Conservation (phyloP, 2,888 invertebrate genomes). For the Craniophora ligustri region DNA sequence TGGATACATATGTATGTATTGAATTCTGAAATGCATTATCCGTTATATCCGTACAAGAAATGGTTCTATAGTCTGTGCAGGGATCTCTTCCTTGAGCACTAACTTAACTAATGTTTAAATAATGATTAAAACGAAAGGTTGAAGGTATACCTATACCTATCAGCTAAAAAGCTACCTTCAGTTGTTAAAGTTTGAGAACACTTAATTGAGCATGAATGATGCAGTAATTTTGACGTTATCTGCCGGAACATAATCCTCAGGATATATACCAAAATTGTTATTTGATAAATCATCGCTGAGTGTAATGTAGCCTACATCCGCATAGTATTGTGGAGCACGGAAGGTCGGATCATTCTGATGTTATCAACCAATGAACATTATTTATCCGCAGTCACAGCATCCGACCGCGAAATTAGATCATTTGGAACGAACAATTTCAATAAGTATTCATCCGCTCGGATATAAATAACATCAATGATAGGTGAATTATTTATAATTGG, state of each 20-base stretch:
- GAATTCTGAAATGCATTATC: too few species aligned
- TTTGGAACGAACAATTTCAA: slow-evolving; percentile 19
- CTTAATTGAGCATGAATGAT: slow-evolving; percentile 9
- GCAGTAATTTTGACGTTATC: not conserved
- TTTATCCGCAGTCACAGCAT: slow-evolving; percentile 23
- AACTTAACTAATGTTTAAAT: too few species aligned
- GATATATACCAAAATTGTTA: slow-evolving; percentile 1
- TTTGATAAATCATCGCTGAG: slow-evolving; percentile 17
- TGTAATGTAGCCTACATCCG: slow-evolving; percentile 44
- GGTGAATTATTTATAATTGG: slow-evolving; percentile 5
- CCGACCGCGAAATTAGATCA: slow-evolving; percentile 34
- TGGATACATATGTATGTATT: too few species aligned
- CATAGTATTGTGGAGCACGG: slow-evolving; percentile 20
- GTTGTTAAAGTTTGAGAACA: too few species aligned
- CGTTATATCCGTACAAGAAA: too few species aligned
- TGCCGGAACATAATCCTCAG: slow-evolving; percentile 13
- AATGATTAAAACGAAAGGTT: too few species aligned
- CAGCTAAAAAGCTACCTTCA: too few species aligned
- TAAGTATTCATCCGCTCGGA: slow-evolving; percentile 7
- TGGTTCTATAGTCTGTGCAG: too few species aligned
- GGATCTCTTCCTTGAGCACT: too few species aligned
- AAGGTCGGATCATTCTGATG: slow-evolving; percentile 27
- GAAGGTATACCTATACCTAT: too few species aligned
- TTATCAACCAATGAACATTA: slow-evolving; percentile 25
- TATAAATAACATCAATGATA: not conserved